Conservation (phyloP, 2,797 vertebrate species). For the Typhlichthys eigenmanni region DNA sequence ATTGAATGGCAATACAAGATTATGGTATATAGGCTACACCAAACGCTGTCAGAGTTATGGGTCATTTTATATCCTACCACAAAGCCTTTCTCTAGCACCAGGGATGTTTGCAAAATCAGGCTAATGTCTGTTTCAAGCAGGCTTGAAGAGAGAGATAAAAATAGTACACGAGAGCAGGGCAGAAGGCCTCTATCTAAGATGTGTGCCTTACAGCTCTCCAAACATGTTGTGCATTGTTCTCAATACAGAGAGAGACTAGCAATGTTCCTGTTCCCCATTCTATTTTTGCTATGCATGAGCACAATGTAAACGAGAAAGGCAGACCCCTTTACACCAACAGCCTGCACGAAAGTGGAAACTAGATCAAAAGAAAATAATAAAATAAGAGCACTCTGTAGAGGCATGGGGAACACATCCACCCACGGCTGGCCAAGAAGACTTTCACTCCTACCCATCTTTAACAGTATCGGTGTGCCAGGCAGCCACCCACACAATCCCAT, state of each 20-base stretch:
- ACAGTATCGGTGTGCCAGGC: background rate
- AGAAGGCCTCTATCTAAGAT: constrained; percentile 21
- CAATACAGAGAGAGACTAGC: constrained; percentile 7
- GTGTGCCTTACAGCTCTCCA: constrained; percentile 35
- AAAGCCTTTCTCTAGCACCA: constrained; percentile 9
- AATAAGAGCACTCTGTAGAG: background rate
- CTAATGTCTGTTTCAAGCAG: constrained; percentile 24
- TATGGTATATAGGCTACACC: no score
- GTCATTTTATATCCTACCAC: constrained; percentile 13
- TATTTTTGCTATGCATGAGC: constrained; percentile 1
- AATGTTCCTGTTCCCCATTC: constrained; percentile 1
- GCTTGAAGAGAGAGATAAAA: constrained; percentile 42
- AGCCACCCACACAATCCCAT: constrained; percentile 23
- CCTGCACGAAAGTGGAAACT: background rate
- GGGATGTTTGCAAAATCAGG: constrained; percentile 20
- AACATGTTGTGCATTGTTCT: constrained; percentile 17
- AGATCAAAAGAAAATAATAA: background rate
- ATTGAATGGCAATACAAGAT: no score
- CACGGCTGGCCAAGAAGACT: constrained; percentile 14
- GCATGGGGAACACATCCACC: background rate
- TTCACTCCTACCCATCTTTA: constrained; percentile 42
- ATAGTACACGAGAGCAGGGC: constrained; percentile 30
- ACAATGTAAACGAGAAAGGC: background rate
- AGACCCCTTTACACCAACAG: constrained; percentile 11
- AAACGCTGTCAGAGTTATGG: no score